phyloP scores from a whole-genome alignment of 2,797 vertebrate genomes.

The Neoniphon sammara region DNA sequence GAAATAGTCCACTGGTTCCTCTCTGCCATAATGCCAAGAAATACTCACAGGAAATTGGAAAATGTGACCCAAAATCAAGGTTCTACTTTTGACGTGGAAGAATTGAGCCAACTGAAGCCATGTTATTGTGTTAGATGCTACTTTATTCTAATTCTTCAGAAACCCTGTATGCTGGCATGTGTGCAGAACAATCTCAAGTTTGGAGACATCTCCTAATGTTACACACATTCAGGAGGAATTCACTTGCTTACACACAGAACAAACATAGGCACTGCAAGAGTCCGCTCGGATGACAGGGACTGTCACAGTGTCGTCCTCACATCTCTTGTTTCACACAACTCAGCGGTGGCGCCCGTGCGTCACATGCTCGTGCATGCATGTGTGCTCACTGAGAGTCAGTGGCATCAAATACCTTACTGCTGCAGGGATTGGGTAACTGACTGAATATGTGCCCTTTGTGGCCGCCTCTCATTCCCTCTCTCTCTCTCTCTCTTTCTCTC shows the following conservation, averaged over 20 bases:
- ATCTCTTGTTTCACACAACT: conserved; percentile 1
- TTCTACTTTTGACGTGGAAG: too few species aligned
- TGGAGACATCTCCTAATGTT: too few species aligned
- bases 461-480: conserved; percentile 16
- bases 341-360: neutral
- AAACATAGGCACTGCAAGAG: neutral
- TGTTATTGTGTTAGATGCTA: too few species aligned
- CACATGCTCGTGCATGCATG: neutral
- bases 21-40: too few species aligned
- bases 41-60: too few species aligned
- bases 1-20: too few species aligned
- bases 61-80: too few species aligned
- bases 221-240: too few species aligned
- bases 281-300: neutral
- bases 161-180: too few species aligned
- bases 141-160: too few species aligned
- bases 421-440: neutral
- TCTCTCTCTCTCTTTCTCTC: conserved; percentile 12
- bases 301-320: neutral
- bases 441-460: neutral
- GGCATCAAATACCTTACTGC: neutral
- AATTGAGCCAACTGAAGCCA: too few species aligned
- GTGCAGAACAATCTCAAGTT: too few species aligned
- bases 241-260: neutral
- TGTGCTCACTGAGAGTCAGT: neutral